Evolutionary conservation across 2,888 invertebrate genomes (phyloP).

Genomic region (Ypsolopha sequella): DNA sequence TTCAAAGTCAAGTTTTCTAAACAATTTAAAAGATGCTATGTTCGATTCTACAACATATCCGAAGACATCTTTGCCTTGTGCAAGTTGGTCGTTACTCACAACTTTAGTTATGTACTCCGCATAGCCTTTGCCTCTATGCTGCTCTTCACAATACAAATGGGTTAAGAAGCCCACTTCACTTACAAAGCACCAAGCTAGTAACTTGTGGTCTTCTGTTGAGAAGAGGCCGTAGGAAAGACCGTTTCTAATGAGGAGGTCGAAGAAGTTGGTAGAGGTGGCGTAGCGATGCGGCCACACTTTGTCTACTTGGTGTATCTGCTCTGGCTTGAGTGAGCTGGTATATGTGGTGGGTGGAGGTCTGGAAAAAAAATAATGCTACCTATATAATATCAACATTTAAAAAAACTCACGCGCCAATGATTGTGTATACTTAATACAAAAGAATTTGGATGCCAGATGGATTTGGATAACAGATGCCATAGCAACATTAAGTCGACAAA

Average conservation of each 20-base stretch:
- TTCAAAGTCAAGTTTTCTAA: conserved; percentile 18
- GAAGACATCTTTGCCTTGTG: conserved; percentile 15
- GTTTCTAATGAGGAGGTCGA: conserved; percentile 15
- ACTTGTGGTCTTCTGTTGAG: conserved; percentile 12
- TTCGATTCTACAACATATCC: conserved; percentile 18
- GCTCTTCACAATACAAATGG: conserved; percentile 9
- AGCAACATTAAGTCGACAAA: too few species aligned
- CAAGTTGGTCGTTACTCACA: conserved; percentile 17
- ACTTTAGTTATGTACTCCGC: conserved; percentile 8
- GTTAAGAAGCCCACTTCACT: conserved; percentile 9
- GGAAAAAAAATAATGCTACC: conserved; percentile 2
- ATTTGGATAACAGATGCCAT: too few species aligned
- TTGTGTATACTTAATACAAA: too few species aligned
- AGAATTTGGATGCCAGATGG: too few species aligned
- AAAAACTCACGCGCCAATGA: too few species aligned
- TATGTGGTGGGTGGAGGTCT: conserved; percentile 19
- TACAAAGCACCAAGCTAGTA: conserved; percentile 10
- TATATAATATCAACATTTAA: not conserved
- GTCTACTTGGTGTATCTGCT: conserved; percentile 17
- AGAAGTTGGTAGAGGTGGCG: conserved; percentile 12
- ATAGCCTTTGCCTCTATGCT: conserved; percentile 11
- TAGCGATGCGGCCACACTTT: conserved; percentile 18
- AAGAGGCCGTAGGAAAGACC: conserved; percentile 19
- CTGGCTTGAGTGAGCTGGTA: conserved; percentile 13
- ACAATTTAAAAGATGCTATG: conserved; percentile 14